Evolutionary conservation across 2,797 vertebrate genomes (phyloP), one percentile per base, ranked within the genome.

Genomic region (Tenualosa ilisha): DNA sequence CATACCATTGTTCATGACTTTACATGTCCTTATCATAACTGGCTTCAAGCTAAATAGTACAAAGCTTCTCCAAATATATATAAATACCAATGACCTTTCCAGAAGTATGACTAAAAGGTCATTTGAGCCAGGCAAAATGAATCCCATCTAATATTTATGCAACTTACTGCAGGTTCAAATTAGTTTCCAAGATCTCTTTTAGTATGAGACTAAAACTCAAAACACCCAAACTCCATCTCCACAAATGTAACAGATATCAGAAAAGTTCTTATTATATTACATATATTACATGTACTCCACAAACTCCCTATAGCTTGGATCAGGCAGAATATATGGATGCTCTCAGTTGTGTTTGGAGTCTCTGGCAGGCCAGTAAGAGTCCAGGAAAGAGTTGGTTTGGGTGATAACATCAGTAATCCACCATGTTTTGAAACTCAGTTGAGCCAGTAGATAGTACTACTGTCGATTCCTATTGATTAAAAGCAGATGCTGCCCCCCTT

Each of bases 381-480:
- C 4, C 12, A 37, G 13, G 65, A 31, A 31, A 31, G 65, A 24
- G 12, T 37, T 17, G 31, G 65, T 72, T 40, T 31, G 65, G 31
- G 31, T 72, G 65, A 75, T 43, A 75, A 43, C 37, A 72, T 72
- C 31, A 72, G 5, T 20, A 75, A 20, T 15, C 37, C 65, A 40
- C 65, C 3, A 20, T 72, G 13, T 43, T 75, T 43, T 43, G 68
- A 20, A 43, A 20, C 37, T 43, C 63, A 5, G 26, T 37, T 24
- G 63, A 8, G 63, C 61, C 24, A 24, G 31, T 17, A 75, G 68
- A 75, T 75, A 20, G 37, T 22, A 12, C 13, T 54, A 54, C 26
- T 37, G 65, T 72, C 65, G 65, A 72, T 72, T 72, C 68, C 68
- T 43, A 43, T 75, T 75, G 68, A 75, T 43, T 75, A 43, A 75